Percentiles rank a stretch among this genome's conserved stretches.
phyloP scores from a whole-genome alignment of 2,113 vertebrate genomes.

The Oreochromis spilurus region DNA sequence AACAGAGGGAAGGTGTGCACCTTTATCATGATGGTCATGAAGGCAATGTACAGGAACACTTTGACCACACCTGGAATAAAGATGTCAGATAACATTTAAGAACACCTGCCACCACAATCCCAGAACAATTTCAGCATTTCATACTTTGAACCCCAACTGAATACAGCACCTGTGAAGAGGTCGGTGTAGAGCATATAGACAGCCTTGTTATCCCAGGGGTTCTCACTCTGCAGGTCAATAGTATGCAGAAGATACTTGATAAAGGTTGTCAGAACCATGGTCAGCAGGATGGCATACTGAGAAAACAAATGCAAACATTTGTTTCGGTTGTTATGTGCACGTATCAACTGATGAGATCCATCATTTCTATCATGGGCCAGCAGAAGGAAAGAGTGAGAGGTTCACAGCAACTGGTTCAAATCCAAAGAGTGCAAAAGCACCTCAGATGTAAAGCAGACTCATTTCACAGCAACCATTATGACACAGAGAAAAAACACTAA shows the following conservation, averaged over 20 bases:
- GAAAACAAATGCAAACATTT: background rate
- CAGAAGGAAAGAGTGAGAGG: background rate
- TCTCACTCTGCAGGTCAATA: constrained; percentile 90
- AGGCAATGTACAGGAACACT: constrained; percentile 93
- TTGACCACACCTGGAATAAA: constrained; percentile 88
- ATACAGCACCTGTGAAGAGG: constrained; percentile 84
- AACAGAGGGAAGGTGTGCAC: constrained; percentile 98
- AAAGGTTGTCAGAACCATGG: constrained; percentile 94
- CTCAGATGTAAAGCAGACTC: background rate
- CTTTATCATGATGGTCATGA: constrained; percentile 99
- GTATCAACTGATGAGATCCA: background rate
- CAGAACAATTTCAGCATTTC: background rate
- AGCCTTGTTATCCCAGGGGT: constrained; percentile 97
- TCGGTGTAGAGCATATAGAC: constrained; percentile 98
- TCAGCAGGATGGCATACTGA: constrained; percentile 94
- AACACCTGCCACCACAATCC: background rate
- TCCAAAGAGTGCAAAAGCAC: background rate
- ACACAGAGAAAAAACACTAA: background rate
- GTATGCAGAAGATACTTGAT: constrained; percentile 95
- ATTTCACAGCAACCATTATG: background rate
- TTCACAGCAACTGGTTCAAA: background rate
- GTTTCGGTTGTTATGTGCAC: background rate
- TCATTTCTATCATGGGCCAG: background rate
- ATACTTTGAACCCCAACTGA: background rate
- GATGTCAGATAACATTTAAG: background rate